Base-by-base conservation (phyloP, 2,113 vertebrate species). In the Urocynchramus pylzowi region DNA sequence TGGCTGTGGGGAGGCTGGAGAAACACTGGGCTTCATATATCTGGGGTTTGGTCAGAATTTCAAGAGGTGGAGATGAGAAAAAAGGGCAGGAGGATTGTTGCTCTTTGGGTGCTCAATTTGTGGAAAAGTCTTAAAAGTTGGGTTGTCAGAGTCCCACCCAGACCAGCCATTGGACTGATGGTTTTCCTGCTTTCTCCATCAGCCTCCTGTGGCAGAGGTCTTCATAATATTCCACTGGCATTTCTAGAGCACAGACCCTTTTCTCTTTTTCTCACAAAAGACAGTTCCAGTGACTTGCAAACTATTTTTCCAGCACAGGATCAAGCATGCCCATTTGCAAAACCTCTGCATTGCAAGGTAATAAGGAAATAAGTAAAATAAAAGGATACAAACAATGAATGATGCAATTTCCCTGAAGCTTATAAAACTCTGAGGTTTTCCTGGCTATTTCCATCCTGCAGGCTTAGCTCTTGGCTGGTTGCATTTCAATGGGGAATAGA, bases 401-500 rank as follows among this genome's bases (percentile, higher is more conserved):
- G 14, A 89, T 28, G 57, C 30, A 39, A 85, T 63, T 35, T 95
- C 84, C 70, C 50, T 0, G 2, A 87, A 84, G 78, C 67, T 85
- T 92, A 49, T n/a, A 70, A 68, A 93, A 79, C 37, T 15, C n/a
- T 59, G 78, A 91, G 45, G 78, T 87, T 93, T 94, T 89, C 87
- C 70, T 69, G 75, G 45, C 63, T 79, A 31, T 49, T 94, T 76
- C n/a, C 68, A 85, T 50, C 50, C 79, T 50, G 33, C 45, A 89
- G 89, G 79, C 83, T 86, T 69, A 85, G 87, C 45, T 85, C 39
- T 63, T 75, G 87, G 75, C 82, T 79, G 59, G 26, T 11, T 56
- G 33, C 37, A 85, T 65, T 49, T 87, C 89, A 78, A 8, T 1
- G 3, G 53, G 37, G 49, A 93, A 89, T 2, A 68, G 0, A 2